phyloP scores from a whole-genome alignment of 2,888 invertebrate species.

The Oscheius sp. region DNA sequence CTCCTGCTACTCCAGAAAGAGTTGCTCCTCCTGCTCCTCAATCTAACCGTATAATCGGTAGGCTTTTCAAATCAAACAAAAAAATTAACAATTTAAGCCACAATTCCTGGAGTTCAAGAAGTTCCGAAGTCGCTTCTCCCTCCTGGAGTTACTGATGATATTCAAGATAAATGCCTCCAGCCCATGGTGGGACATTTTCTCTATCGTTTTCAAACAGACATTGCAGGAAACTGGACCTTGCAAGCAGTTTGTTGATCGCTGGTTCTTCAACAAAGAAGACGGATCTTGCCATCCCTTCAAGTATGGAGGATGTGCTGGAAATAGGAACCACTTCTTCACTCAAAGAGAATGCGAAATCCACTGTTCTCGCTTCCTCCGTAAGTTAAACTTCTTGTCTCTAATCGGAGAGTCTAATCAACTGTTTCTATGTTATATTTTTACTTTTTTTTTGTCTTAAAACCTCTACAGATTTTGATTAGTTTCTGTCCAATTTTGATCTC shows the following conservation, averaged over 20 bases:
- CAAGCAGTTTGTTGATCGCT: conserved; percentile 64
- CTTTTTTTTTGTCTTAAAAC: not conserved
- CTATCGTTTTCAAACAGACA: not conserved
- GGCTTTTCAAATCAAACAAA: not conserved
- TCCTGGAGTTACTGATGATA: conserved; percentile 35
- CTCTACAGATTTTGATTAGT: conserved; percentile 5
- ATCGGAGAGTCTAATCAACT: no score
- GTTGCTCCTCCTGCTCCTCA: conserved; percentile 46
- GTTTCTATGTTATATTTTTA: not conserved
- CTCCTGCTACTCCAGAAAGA: conserved; percentile 17
- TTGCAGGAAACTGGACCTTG: conserved; percentile 69
- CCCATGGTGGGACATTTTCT: conserved; percentile 46
- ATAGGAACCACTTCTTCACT: conserved; percentile 70
- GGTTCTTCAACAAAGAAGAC: conserved; percentile 66
- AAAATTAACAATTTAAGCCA: not conserved
- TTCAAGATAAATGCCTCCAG: conserved; percentile 68
- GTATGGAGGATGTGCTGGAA: conserved; percentile 69
- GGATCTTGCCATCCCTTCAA: conserved; percentile 67
- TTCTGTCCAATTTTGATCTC: not conserved
- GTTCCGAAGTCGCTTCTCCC: conserved; percentile 33
- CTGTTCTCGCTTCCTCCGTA: conserved; percentile 67
- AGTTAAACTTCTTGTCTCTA: conserved; percentile 44
- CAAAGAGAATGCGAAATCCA: conserved; percentile 69
- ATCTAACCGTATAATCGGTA: no score
- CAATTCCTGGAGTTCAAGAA: conserved; percentile 17